phyloP scores from a whole-genome alignment of 2,797 vertebrate genomes.

The Eulemur mongoz region DNA sequence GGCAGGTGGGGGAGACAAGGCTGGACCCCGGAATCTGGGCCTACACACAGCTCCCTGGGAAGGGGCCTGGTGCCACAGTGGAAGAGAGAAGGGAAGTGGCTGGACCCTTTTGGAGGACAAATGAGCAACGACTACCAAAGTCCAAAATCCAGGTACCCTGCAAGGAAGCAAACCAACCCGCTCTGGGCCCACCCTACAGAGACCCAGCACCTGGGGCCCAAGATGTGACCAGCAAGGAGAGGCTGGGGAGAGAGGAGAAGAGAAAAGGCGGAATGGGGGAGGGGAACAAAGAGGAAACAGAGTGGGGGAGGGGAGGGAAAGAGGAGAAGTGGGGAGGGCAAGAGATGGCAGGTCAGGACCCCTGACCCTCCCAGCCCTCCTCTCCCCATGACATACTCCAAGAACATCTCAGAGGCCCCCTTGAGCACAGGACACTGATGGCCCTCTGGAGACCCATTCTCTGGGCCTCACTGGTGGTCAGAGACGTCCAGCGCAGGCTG shows the following conservation, averaged over 20 bases:
- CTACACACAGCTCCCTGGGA: neutral
- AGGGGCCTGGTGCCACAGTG: neutral
- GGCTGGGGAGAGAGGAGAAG: neutral
- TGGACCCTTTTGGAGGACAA: neutral
- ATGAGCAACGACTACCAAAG: neutral
- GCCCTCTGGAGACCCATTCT: neutral
- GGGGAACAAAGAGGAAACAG: no score
- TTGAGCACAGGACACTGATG: neutral
- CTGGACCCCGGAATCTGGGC: fast-evolving
- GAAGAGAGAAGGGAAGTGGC: neutral
- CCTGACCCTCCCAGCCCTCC: neutral
- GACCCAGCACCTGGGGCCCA: neutral
- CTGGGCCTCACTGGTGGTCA: neutral
- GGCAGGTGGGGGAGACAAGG: neutral
- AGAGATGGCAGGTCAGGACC: neutral
- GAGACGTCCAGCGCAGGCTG: neutral
- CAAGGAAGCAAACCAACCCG: neutral
- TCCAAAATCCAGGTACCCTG: neutral
- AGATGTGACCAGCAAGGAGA: neutral
- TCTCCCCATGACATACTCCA: no score
- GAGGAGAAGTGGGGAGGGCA: neutral
- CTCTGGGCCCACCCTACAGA: neutral
- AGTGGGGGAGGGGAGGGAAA: no score
- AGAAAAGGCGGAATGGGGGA: no score
- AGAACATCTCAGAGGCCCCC: neutral